Percentiles rank a stretch among this genome's conserved stretches.
Evolutionary conservation across 2,888 invertebrate species (phyloP).

Genomic region (Cephus spinipes): DNA sequence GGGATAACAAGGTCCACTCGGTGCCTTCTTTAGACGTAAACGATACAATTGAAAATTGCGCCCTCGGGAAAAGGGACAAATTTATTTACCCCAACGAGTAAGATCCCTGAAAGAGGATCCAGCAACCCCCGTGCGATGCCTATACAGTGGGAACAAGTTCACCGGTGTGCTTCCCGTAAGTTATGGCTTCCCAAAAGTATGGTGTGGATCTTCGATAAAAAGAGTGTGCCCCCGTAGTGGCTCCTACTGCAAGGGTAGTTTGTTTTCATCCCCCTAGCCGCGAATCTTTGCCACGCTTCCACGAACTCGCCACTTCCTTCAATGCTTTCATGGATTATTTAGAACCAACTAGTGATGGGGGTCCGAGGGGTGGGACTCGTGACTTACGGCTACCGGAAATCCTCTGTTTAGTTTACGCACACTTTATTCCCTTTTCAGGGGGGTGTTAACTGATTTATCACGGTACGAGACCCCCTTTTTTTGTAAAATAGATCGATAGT

Average conservation of each 20-base stretch:
- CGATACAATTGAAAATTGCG: too few species aligned
- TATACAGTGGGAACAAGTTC: background rate
- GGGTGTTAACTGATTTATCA: constrained; percentile 19
- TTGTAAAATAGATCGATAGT: background rate
- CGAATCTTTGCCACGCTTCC: constrained; percentile 8
- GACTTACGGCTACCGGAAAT: constrained; percentile 23
- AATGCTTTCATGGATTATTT: constrained; percentile 19
- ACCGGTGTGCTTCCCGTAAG: background rate
- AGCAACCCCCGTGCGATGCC: background rate
- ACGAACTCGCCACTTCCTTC: constrained; percentile 1
- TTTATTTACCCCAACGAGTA: background rate
- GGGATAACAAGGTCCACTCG: background rate
- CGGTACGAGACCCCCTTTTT: background rate
- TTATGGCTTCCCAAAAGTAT: constrained; percentile 7
- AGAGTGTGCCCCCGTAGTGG: background rate
- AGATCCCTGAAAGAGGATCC: background rate
- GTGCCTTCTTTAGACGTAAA: background rate
- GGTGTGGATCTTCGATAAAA: constrained; percentile 1
- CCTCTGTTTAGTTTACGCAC: constrained; percentile 25
- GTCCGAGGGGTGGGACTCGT: background rate
- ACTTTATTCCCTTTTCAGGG: constrained; percentile 17
- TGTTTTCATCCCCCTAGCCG: constrained; percentile 3
- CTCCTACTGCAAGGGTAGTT: background rate
- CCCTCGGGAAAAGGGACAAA: background rate
- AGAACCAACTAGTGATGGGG: constrained; percentile 1